Percentiles rank a stretch among this genome's conserved stretches.
These are phyloP conservation scores for Prosapia bicincta DNA, from an alignment of 2,888 invertebrate genomes.

Conservation along the genomic window DNA sequence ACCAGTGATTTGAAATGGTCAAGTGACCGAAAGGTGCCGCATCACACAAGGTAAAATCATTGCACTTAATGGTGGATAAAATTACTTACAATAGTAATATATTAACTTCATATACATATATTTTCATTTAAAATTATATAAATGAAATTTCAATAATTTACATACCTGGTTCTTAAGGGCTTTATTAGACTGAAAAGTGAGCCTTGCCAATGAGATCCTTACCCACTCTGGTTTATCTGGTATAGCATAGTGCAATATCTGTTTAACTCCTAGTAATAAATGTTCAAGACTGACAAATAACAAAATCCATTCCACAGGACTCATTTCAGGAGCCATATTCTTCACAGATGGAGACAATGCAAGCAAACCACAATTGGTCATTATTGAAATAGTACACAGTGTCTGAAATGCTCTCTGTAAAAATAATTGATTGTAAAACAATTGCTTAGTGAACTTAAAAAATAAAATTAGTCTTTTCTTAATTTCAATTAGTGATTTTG, in stretches of 20 bases:
- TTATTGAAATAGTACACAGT: constrained; percentile 62
- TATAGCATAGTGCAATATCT: constrained; percentile 62
- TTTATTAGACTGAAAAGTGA: constrained; percentile 59
- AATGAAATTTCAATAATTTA: too few relatives aligned
- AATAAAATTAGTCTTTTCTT: neutral
- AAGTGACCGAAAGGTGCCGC: too few relatives aligned
- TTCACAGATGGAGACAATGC: constrained; percentile 64
- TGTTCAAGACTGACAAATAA: constrained; percentile 68
- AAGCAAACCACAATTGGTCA: constrained; percentile 71
- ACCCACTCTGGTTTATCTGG: constrained; percentile 69
- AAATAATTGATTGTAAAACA: too few relatives aligned
- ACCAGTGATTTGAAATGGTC: too few relatives aligned
- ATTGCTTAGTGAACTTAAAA: neutral
- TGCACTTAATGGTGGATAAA: too few relatives aligned
- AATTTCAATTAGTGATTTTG: too few relatives aligned
- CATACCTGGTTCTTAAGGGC: constrained; percentile 57
- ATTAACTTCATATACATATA: too few relatives aligned
- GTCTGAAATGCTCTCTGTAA: constrained; percentile 61
- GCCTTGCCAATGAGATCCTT: constrained; percentile 57
- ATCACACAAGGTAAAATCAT: too few relatives aligned
- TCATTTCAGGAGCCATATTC: constrained; percentile 45
- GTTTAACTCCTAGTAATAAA: constrained; percentile 60
- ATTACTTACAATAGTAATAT: too few relatives aligned
- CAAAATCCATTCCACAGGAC: constrained; percentile 52
- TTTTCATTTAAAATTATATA: too few relatives aligned